These are phyloP conservation scores for Thermophis baileyi DNA, from an alignment of 2,113 vertebrate species.

Conservation along the genomic window DNA sequence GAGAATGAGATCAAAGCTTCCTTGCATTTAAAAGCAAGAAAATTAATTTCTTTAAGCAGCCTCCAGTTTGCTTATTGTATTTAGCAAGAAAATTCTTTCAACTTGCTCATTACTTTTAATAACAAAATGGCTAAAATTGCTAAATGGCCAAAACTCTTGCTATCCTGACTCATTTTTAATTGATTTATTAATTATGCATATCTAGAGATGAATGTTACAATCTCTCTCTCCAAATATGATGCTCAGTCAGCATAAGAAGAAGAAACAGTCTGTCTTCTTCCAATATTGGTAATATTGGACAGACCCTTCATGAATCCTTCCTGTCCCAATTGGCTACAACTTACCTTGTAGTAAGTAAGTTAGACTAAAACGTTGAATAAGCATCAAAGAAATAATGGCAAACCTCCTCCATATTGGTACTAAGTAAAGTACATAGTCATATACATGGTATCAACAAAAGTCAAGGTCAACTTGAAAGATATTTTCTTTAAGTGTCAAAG, in stretches of 20 bases:
- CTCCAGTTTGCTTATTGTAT: background rate
- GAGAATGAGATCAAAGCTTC: background rate
- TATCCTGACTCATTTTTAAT: background rate
- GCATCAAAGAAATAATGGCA: background rate
- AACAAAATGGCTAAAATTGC: background rate
- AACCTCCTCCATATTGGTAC: background rate
- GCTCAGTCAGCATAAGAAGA: background rate
- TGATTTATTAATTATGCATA: background rate
- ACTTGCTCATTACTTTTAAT: background rate
- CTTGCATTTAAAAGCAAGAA: background rate
- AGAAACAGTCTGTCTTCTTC: background rate
- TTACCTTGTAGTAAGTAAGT: background rate
- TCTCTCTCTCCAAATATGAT: background rate
- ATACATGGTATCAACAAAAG: background rate
- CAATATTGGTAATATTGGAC: background rate
- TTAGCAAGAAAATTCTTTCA: background rate
- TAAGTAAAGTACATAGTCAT: background rate
- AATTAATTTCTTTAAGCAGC: background rate
- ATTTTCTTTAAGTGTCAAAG: background rate
- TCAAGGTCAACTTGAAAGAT: background rate
- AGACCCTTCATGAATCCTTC: background rate
- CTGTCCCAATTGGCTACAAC: background rate
- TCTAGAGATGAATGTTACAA: background rate
- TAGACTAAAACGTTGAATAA: background rate
- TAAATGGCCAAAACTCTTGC: background rate